Evolutionary conservation across 2,113 vertebrate genomes (phyloP).

Genomic region (Neogobius melanostomus): DNA sequence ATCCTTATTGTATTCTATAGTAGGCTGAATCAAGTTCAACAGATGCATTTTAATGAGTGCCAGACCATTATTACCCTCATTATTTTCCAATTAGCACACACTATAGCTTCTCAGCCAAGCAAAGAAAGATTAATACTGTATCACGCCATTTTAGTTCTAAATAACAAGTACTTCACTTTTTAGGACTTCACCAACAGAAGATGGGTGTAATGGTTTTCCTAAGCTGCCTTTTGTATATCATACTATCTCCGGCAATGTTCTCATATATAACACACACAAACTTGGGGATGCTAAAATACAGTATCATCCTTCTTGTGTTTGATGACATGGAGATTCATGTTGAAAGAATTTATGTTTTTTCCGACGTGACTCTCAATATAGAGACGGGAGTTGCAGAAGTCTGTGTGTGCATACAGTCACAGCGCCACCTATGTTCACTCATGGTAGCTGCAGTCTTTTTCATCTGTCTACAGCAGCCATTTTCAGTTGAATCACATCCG

Average conservation of each 20-base stretch:
- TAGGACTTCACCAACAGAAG: constrained; percentile 37
- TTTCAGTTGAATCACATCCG: constrained; percentile 52
- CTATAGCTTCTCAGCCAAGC: constrained; percentile 53
- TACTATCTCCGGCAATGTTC: constrained; percentile 19
- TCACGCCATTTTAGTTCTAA: constrained; percentile 54
- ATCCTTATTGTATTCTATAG: constrained; percentile 46
- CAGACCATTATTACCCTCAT: constrained; percentile 69
- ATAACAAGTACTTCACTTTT: constrained; percentile 52
- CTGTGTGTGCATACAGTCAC: constrained; percentile 39
- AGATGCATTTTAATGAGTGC: constrained; percentile 72
- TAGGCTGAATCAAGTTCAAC: constrained; percentile 40
- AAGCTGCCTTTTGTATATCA: neutral
- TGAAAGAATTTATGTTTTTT: neutral
- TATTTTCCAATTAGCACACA: constrained; percentile 74
- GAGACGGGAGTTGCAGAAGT: neutral
- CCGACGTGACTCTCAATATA: neutral
- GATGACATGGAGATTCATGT: neutral
- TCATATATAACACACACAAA: constrained; percentile 6
- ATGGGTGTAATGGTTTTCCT: constrained; percentile 28
- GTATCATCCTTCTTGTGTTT: neutral
- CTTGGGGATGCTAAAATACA: neutral
- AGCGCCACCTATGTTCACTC: constrained; percentile 52
- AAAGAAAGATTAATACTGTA: constrained; percentile 38
- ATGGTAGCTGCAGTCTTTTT: constrained; percentile 23
- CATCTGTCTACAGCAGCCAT: constrained; percentile 54